Evolutionary conservation across 2,113 vertebrate species (phyloP).

Genomic region (Tautogolabrus adspersus): DNA sequence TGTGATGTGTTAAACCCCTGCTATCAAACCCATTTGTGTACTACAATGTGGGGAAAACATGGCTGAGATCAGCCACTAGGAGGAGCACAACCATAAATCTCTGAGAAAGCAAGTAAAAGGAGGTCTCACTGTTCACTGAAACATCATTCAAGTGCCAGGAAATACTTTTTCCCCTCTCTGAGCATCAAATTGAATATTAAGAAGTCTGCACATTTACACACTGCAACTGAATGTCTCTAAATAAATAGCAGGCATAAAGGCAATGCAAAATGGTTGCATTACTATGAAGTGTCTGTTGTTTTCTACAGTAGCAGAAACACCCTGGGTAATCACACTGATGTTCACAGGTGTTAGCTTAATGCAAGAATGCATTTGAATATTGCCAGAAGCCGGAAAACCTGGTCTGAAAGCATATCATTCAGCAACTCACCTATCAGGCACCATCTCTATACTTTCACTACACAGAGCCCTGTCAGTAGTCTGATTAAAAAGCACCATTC

Average conservation of each 20-base stretch:
- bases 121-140: conserved; percentile 39
- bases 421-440: conserved; percentile 71
- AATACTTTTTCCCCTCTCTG: conserved; percentile 11
- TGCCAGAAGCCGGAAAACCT: conserved; percentile 46
- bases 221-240: background rate
- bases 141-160: conserved; percentile 13
- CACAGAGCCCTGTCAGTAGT: conserved; percentile 71
- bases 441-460: conserved; percentile 74
- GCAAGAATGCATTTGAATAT: conserved; percentile 60
- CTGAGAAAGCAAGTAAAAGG: conserved; percentile 55
- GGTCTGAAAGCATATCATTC: conserved; percentile 74
- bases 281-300: conserved; percentile 21
- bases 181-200: conserved; percentile 9
- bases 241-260: conserved; percentile 1
- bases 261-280: conserved; percentile 13
- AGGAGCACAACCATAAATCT: conserved; percentile 78
- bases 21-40: conserved; percentile 67
- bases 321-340: conserved; percentile 35
- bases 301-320: conserved; percentile 17
- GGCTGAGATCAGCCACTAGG: conserved; percentile 79
- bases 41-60: conserved; percentile 53
- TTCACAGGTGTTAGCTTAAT: conserved; percentile 63
- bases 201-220: conserved; percentile 2
- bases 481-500: conserved; percentile 84
- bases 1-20: conserved; percentile 64